Percentiles rank a stretch among this genome's conserved stretches.
Evolutionary conservation across 2,888 invertebrate species (phyloP).

Genomic region (Anodontia alba): DNA sequence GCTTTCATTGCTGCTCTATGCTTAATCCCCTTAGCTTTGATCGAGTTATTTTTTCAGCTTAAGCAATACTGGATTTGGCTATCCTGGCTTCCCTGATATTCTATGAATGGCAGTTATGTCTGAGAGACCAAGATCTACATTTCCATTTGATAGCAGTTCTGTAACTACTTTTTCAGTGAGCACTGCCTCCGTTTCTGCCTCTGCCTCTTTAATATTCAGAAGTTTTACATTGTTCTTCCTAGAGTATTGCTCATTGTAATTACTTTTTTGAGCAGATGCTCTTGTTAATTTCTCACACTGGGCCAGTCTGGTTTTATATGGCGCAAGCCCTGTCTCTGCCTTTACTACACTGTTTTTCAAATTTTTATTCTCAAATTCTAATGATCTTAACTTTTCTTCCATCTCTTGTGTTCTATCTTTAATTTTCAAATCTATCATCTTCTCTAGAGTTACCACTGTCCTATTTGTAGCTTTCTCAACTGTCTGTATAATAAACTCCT

Average conservation of each 20-base stretch:
- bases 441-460: neutral
- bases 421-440: neutral
- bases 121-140: conserved; percentile 1
- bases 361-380: neutral
- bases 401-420: neutral
- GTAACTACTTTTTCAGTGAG: neutral
- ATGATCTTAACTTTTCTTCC: neutral
- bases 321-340: neutral
- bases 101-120: conserved; percentile 12
- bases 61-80: conserved; percentile 4
- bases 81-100: conserved; percentile 18
- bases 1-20: conserved; percentile 10
- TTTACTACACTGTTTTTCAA: neutral
- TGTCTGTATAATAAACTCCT: neutral
- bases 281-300: neutral
- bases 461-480: neutral
- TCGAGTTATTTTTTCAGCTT: conserved; percentile 16
- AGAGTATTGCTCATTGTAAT: conserved; percentile 21
- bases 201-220: neutral
- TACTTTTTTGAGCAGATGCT: conserved; percentile 16
- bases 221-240: conserved; percentile 23
- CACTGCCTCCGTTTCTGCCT: neutral
- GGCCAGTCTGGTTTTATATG: neutral
- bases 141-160: neutral
- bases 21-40: conserved; percentile 12